Conservation (phyloP, 1,140 invertebrate species). For the Bombus picipes region DNA sequence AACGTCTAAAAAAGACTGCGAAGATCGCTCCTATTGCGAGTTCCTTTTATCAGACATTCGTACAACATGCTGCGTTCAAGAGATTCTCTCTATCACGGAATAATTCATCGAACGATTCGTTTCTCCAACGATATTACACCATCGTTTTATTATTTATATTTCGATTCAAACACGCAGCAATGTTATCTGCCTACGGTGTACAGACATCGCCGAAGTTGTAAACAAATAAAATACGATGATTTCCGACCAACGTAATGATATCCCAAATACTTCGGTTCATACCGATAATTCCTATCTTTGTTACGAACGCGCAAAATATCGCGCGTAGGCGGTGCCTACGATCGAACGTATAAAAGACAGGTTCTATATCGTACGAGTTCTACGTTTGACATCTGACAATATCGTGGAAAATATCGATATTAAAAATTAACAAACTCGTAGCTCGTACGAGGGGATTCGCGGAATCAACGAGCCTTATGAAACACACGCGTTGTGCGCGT, state of each 20-base stretch:
- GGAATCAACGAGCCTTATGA: background rate
- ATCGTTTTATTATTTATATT: background rate
- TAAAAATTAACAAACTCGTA: background rate
- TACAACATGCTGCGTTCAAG: background rate
- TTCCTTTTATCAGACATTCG: background rate
- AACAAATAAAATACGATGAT: background rate
- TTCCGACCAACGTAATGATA: background rate
- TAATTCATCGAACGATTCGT: background rate
- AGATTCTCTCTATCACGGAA: background rate
- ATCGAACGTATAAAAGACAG: too few relatives aligned
- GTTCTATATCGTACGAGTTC: background rate
- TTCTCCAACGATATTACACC: background rate
- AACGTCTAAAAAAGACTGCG: background rate
- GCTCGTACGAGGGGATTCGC: background rate
- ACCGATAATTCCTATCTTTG: background rate
- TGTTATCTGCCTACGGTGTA: background rate
- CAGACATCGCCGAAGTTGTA: background rate
- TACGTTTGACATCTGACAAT: too few relatives aligned
- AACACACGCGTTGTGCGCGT: background rate
- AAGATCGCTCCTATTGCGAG: background rate
- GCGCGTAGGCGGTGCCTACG: background rate
- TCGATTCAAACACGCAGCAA: background rate
- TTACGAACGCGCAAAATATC: background rate
- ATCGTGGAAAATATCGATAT: too few relatives aligned
- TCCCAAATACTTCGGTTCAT: background rate